Evolutionary conservation across 1,140 invertebrate genomes (phyloP), one percentile per base, ranked within the genome.

Genomic region (Archivesica marissinica): DNA sequence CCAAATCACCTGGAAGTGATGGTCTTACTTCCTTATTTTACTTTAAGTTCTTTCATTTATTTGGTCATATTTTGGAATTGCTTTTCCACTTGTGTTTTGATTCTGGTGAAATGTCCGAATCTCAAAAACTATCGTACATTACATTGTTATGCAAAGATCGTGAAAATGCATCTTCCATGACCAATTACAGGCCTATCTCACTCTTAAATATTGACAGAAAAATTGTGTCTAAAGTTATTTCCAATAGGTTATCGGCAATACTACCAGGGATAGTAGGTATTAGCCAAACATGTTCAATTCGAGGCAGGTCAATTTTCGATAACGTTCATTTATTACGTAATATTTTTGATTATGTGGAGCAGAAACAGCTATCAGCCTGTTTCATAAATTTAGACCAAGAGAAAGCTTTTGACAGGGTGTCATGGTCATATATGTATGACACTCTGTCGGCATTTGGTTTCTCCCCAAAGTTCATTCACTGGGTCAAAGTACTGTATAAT

Each of bases 11-110:
- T 6, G 89, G 86, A 20, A 50, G 28, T 25, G 89, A 89, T 77
- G 87, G 89, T 9, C 35, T 90, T 1, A 66, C 79, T 28, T 86
- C 84, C 59, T 80, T 87, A 28, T 87, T 89, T 79, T 89, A 90
- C 77, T 85, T 15, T 38, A 35, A n/a, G 89, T 89, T 80, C 81
- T 75, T 25, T 35, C 61, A 86, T 74, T 25, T 86, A 6, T 61
- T 89, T 33, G 83, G 44, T 38, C 52, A 80, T 47, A 54, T 64
- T 33, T 85, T 90, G 44, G 47, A 80, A 2, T 47, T 68, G 17
- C 38, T 88, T 4, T 85, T 72, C 72, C 72, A 75, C 56, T 41
- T 47, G 11, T 38, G 76, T 52, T 89, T 85, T 86, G 35, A 82
- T 7, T 15, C 25, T 25, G 80, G 81, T 41, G 20, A 41, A 25